Evolutionary conservation across 2,888 invertebrate species (phyloP).

Genomic region (Latrodectus elegans): DNA sequence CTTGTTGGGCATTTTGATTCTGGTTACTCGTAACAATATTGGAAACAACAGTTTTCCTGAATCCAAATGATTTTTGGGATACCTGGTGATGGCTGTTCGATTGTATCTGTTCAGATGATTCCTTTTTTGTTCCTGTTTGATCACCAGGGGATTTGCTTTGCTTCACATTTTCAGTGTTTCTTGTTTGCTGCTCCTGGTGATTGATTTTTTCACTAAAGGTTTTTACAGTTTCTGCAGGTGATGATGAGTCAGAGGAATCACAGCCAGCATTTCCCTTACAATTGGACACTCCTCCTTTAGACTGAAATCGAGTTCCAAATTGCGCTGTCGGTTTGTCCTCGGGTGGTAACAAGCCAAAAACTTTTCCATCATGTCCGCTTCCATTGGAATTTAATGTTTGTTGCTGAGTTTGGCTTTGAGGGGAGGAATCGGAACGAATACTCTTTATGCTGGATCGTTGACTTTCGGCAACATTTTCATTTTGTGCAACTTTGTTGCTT

Average conservation of each 20-base stretch:
- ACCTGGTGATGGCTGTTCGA: background rate
- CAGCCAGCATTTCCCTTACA: background rate
- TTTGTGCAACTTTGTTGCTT: too few relatives aligned
- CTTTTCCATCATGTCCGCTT: background rate
- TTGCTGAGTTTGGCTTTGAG: too few relatives aligned
- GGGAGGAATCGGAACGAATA: too few relatives aligned
- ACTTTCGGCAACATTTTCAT: too few relatives aligned
- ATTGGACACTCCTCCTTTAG: background rate
- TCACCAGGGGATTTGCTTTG: too few relatives aligned
- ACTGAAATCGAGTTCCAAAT: background rate
- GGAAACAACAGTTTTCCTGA: background rate
- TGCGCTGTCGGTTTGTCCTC: background rate
- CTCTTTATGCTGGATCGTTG: too few relatives aligned
- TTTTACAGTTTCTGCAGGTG: background rate
- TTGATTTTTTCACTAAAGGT: background rate
- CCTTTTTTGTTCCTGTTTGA: background rate
- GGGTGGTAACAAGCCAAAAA: background rate
- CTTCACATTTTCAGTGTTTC: background rate
- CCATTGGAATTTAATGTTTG: too few relatives aligned
- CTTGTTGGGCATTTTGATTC: too few relatives aligned
- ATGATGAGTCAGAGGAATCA: background rate
- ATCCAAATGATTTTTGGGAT: background rate
- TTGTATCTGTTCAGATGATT: background rate
- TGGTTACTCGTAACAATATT: background rate
- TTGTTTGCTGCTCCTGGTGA: background rate